phyloP scores from a whole-genome alignment of 2,888 invertebrate species.

The Drosophila siamana region DNA sequence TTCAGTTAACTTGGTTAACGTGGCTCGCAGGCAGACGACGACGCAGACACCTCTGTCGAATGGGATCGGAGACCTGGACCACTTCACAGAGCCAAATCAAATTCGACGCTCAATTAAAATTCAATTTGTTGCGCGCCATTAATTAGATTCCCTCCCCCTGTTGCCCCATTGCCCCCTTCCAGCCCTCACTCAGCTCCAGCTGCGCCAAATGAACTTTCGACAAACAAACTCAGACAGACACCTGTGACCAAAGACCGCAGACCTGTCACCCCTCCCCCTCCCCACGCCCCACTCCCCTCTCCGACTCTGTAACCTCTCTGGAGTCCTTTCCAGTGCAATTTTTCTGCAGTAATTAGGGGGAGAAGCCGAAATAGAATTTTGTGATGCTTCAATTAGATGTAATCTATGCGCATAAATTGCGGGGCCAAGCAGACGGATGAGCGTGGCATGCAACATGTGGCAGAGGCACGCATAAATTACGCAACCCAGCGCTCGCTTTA shows the following conservation, averaged over 20 bases:
- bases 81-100: constrained; percentile 66
- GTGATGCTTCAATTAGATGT: constrained; percentile 68
- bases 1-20: constrained; percentile 49
- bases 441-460: constrained; percentile 70
- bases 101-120: constrained; percentile 79
- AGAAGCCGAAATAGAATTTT: neutral
- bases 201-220: constrained; percentile 30
- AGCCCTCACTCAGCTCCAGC: neutral
- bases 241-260: constrained; percentile 39
- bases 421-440: constrained; percentile 30
- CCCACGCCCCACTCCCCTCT: neutral
- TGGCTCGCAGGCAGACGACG: constrained; percentile 24
- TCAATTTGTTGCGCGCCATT: constrained; percentile 78
- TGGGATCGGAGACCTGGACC: too few relatives aligned
- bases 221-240: constrained; percentile 45
- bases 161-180: too few relatives aligned
- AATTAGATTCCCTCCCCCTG: constrained; percentile 63
- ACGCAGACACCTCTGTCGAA: constrained; percentile 28
- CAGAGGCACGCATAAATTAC: constrained; percentile 50
- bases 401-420: constrained; percentile 78
- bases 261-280: neutral
- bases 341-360: constrained; percentile 65
- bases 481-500: constrained; percentile 8
- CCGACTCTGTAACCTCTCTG: neutral
- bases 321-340: constrained; percentile 61